Percentiles rank a stretch among this genome's conserved stretches.
These are phyloP conservation scores for Pipistrellus kuhlii DNA, from an alignment of 2,797 vertebrate genomes.

Conservation along the genomic window DNA sequence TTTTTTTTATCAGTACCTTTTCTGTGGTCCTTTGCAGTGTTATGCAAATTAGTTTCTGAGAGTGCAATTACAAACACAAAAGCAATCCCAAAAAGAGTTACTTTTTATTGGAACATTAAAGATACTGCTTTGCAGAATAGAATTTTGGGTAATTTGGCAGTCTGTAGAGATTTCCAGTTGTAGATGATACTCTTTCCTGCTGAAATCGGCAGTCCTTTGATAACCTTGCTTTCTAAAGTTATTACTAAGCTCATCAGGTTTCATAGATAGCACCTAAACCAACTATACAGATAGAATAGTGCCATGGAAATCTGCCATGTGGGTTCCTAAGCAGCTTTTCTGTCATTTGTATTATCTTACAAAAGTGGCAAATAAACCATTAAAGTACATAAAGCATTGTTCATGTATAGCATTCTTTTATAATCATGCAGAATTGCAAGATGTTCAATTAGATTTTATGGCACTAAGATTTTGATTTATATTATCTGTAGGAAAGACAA, in stretches of 20 bases:
- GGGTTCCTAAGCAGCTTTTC: conserved; percentile 40
- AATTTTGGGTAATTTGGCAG: conserved; percentile 77
- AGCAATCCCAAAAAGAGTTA: conserved; percentile 75
- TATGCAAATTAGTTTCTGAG: conserved; percentile 76
- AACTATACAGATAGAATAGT: conserved; percentile 11
- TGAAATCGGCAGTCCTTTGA: conserved; percentile 80
- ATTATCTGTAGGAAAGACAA: conserved; percentile 53
- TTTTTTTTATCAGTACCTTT: conserved; percentile 61
- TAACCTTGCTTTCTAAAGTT: conserved; percentile 56
- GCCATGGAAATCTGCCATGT: conserved; percentile 70
- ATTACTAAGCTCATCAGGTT: conserved; percentile 65
- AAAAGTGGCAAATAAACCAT: conserved; percentile 58
- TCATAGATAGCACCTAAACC: conserved; percentile 49
- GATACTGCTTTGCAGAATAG: conserved; percentile 76
- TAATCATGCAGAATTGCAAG: conserved; percentile 67
- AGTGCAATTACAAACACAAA: conserved; percentile 76
- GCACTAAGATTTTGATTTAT: conserved; percentile 69
- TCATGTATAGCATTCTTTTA: conserved; percentile 41
- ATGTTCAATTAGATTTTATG: conserved; percentile 72
- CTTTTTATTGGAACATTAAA: conserved; percentile 83
- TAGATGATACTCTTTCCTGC: conserved; percentile 72
- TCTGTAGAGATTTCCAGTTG: conserved; percentile 73
- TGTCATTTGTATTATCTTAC: conserved; percentile 69
- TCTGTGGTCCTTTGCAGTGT: conserved; percentile 58
- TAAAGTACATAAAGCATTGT: conserved; percentile 17